These are phyloP conservation scores for Epizoanthus rinbou DNA, from an alignment of 92 coral and sea anemone species.

Conservation along the genomic window DNA sequence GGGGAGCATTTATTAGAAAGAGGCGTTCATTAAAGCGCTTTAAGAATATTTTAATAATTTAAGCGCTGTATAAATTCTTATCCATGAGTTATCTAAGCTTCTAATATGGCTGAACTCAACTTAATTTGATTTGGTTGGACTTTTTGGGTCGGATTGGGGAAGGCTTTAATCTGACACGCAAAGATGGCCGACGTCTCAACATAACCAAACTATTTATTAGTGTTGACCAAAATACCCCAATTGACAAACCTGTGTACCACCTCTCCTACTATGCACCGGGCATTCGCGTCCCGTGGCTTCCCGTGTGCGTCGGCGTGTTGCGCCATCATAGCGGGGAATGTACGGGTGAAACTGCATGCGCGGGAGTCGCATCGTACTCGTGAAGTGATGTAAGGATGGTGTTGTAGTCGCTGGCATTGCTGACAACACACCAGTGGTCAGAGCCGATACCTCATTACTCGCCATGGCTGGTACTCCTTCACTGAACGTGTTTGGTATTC, in stretches of 20 bases:
- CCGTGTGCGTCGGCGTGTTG: constrained; percentile 9
- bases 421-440: background rate
- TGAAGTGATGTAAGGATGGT: background rate
- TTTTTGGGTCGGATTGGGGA: background rate
- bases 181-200: background rate
- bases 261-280: background rate
- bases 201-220: too few species aligned
- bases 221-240: too few species aligned
- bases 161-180: background rate
- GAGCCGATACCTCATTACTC: background rate
- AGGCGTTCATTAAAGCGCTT: too few species aligned
- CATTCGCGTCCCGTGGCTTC: background rate
- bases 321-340: background rate
- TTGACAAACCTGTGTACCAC: constrained; percentile 7
- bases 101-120: too few species aligned
- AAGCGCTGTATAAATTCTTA: too few species aligned
- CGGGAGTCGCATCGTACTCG: constrained; percentile 30
- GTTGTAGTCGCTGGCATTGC: background rate
- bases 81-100: too few species aligned
- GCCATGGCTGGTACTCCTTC: background rate
- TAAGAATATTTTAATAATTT: too few species aligned
- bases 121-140: too few species aligned
- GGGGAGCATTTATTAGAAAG: too few species aligned
- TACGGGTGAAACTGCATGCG: constrained; percentile 40
- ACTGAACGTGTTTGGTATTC: background rate